Conservation (phyloP, 2,888 invertebrate species). For the Baronia brevicornis region DNA sequence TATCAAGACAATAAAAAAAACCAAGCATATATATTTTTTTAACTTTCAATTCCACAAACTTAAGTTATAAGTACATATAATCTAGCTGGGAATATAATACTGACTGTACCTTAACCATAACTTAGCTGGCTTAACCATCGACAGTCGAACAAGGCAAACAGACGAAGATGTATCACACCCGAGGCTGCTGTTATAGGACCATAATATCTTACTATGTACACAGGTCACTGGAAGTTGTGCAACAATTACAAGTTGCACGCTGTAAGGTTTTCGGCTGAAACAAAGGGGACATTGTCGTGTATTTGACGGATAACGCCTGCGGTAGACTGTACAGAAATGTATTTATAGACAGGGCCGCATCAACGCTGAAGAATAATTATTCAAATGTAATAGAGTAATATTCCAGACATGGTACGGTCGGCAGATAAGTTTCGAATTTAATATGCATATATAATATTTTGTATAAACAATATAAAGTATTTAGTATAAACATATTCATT, state of each 20-base stretch:
- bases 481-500: constrained; percentile 1
- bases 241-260: background rate
- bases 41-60: no score
- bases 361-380: constrained; percentile 58
- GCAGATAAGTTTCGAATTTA: constrained; percentile 22
- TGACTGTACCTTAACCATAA: no score
- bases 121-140: constrained; percentile 14
- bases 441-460: constrained; percentile 8
- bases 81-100: no score
- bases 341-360: constrained; percentile 47
- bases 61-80: no score
- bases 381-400: constrained; percentile 63
- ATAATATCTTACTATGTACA: constrained; percentile 12
- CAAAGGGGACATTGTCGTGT: constrained; percentile 14
- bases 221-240: background rate
- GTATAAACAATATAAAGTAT: background rate
- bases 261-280: constrained; percentile 1
- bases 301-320: constrained; percentile 3
- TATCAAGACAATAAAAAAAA: no score
- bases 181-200: constrained; percentile 15
- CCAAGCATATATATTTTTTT: no score
- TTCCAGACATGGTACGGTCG: constrained; percentile 26
- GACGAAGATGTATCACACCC: constrained; percentile 13
- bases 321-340: constrained; percentile 22
- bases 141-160: constrained; percentile 2